phyloP scores from a whole-genome alignment of 1,140 invertebrate genomes.

The Saccostrea cuccullata region DNA sequence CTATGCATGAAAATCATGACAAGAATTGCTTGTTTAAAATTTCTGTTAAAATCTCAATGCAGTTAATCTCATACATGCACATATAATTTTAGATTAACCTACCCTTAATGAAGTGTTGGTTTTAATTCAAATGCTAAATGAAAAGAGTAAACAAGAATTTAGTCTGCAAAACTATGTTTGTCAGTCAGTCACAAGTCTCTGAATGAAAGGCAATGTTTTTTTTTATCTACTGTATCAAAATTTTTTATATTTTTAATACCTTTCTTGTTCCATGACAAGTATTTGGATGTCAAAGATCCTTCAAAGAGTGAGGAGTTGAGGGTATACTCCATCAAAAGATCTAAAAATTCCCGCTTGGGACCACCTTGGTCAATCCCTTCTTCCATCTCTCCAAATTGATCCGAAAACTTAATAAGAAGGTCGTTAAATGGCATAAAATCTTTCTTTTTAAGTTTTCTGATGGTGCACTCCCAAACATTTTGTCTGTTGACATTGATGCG shows the following conservation, averaged over 20 bases:
- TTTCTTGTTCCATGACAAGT: slow-evolving; percentile 19
- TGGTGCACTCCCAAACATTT: slow-evolving; percentile 17
- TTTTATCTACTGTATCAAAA: background rate
- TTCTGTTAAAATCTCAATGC: too few species aligned
- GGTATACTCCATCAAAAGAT: slow-evolving; percentile 9
- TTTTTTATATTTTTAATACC: background rate
- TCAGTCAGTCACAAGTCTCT: too few species aligned
- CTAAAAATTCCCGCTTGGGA: background rate
- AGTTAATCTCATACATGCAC: too few species aligned
- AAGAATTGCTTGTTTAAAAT: too few species aligned
- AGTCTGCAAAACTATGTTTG: too few species aligned
- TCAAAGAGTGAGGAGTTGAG: background rate
- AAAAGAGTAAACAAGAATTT: too few species aligned
- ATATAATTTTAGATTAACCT: too few species aligned
- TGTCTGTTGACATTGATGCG: background rate
- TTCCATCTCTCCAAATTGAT: background rate
- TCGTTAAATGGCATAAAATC: slow-evolving; percentile 24
- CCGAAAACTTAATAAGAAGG: slow-evolving; percentile 3
- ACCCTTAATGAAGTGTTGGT: too few species aligned
- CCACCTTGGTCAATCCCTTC: slow-evolving; percentile 38
- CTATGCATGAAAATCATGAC: too few species aligned
- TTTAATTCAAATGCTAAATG: too few species aligned
- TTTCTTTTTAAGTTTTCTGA: slow-evolving; percentile 32
- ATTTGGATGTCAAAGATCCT: slow-evolving; percentile 4
- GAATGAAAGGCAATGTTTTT: too few species aligned